A percentile compares a stretch with the other conserved stretches of the same genome.
Evolutionary conservation across 2,113 vertebrate species (phyloP).

Genomic region (Pteropus alecto): DNA sequence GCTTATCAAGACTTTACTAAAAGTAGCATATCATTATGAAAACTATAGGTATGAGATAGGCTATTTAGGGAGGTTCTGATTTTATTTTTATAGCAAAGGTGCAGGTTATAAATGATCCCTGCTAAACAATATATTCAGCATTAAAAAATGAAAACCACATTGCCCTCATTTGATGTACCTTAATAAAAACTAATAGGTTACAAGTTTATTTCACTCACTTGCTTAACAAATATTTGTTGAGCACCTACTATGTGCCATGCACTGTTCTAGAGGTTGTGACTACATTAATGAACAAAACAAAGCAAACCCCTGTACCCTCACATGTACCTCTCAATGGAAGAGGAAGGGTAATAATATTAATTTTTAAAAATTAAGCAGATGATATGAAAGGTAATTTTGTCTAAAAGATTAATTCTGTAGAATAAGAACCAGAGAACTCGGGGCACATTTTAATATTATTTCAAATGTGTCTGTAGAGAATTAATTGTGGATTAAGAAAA

Average conservation of each 20-base stretch:
- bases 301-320: not conserved
- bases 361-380: not conserved
- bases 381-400: not conserved
- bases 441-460: not conserved
- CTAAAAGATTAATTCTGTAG: not conserved
- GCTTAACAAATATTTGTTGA: not conserved
- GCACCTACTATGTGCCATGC: not conserved
- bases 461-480: not conserved
- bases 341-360: not conserved
- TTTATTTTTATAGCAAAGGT: constrained; percentile 15
- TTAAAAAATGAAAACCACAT: not conserved
- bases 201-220: not conserved
- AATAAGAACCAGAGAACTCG: not conserved
- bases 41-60: not conserved
- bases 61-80: not conserved
- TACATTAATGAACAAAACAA: not conserved
- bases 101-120: not conserved
- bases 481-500: not conserved
- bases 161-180: not conserved
- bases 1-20: not conserved
- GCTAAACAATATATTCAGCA: not conserved
- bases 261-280: not conserved
- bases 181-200: not conserved
- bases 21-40: not conserved
- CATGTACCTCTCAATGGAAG: not conserved